Evolutionary conservation across 2,888 invertebrate species (phyloP), one percentile per base, ranked within the genome.

Genomic region (Pyrocoelia pectoralis): DNA sequence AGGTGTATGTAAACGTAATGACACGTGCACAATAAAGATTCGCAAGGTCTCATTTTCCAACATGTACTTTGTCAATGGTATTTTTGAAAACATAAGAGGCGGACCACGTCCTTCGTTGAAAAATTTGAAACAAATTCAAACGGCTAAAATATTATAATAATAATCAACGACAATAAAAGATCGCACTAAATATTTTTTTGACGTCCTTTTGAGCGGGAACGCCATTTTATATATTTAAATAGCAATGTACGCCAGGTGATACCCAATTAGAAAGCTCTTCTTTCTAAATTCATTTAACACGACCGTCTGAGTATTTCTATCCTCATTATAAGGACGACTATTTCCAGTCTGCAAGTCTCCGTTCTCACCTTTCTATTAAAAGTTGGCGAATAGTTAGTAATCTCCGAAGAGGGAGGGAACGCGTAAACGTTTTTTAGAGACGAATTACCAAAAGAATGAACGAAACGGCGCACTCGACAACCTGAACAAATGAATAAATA

Each of bases 1-100:
- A 67, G 70, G 69, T 68, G 65, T 49, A 68, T 50, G 57, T 57
- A 61, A 53, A 65, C 56, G 65, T 63, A 57, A 56, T 33, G 40
- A 29, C 24, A 55, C 50, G 61, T 60, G 58, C 63, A 59, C 28
- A 33, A 63, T 49, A 54, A 63, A 58, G 38, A 52, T 53, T 52
- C 38, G 50, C 55, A 63, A 63, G 59, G 63, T 55, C 55, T 56
- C 56, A 51, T 61, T 52, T 41, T 41, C 58, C 46, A 40, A 58
- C 58, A 51, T 51, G 24, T 24, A 24, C 4, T 24, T 24, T 24
- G 24, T 24, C 24, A 24, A 24, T 24, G 10, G n/a, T 33, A 33
- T 33, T 52, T 58, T 58, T 58, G 58, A 58, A 58, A 13, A 52
- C 33, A 19, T 56, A n/a, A 33, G 18, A 56, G 15, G 46, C 55